Evolutionary conservation across 2,888 invertebrate species (phyloP), one percentile per base, ranked within the genome.

Genomic region (Eubasilissa splendida): DNA sequence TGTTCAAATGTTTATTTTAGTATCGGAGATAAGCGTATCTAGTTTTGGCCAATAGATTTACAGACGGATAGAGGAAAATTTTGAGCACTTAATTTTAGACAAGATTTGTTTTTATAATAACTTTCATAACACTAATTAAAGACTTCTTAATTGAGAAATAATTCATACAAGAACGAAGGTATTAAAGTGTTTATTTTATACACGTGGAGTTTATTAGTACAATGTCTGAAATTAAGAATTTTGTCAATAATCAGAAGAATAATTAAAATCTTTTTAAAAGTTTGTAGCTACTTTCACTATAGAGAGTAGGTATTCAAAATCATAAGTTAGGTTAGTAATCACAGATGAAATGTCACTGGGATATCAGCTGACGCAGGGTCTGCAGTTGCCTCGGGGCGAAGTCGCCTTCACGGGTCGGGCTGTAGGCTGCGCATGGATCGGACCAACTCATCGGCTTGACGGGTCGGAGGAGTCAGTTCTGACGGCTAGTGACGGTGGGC

Each of bases 11-110:
- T 31, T n/a, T 42, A 42, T 12, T 31, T 54, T 54, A 31, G 14
- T 71, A 70, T 3, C 4, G 50, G 3, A 71, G 54, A 54, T 71
- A 54, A 71, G 71, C 14, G 33, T 22, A 71, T 56, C 4, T 50
- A 14, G 14, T 53, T 68, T n/a, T 5, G 68, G 56, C 11, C 71
- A 56, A 71, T 50, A 33, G 50, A n/a, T 68, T 68, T 52, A 12
- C 10, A 71, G 71, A 71, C 71, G 56, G 54, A 56, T 11, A 22
- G 12, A 71, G 2, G 71, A 54, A 9, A 50, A 50, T n/a, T n/a
- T 68, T 52, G 68, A 68, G 68, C 68, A 68, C 68, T 68, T 50
- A 68, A 68, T 52, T 63, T 68, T 68, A 68, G 68, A 50, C 68
- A 52, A 50, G 50, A 14, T 68, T 50, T 42, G 50, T 52, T 68